These are phyloP conservation scores for Anastatus disparis DNA, from an alignment of 1,140 invertebrate genomes.

Conservation along the genomic window DNA sequence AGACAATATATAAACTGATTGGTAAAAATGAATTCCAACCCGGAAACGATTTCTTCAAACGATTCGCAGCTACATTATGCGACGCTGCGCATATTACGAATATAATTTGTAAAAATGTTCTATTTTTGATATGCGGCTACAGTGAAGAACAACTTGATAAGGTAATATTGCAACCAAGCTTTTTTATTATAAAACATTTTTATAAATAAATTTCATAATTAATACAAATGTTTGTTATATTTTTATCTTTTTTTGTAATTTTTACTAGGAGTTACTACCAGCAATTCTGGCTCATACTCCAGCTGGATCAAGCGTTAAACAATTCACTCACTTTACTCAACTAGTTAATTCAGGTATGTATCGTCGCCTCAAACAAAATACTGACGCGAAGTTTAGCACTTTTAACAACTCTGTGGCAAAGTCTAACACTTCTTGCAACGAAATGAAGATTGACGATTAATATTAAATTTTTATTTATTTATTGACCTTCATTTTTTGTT, in stretches of 20 bases:
- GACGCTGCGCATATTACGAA: constrained; percentile 63
- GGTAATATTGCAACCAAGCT: constrained; percentile 47
- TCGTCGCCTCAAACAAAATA: no score
- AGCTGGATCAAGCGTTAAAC: constrained; percentile 77
- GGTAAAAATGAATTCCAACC: constrained; percentile 71
- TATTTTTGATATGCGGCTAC: constrained; percentile 71
- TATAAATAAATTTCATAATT: background rate
- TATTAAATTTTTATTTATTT: no score
- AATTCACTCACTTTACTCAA: constrained; percentile 74
- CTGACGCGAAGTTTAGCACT: no score
- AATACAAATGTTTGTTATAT: background rate
- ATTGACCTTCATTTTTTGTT: no score
- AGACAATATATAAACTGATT: constrained; percentile 62
- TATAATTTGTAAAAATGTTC: constrained; percentile 69
- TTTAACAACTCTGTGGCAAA: no score
- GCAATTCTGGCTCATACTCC: constrained; percentile 76
- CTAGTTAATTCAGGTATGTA: constrained; percentile 65
- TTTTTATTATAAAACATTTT: no score
- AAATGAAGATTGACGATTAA: no score
- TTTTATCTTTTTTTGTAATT: background rate
- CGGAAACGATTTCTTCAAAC: constrained; percentile 59
- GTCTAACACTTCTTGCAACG: no score
- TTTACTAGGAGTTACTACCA: constrained; percentile 64
- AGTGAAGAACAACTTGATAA: constrained; percentile 63
- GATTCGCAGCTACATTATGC: constrained; percentile 66